These are phyloP conservation scores for Cuculus canorus DNA, from an alignment of 2,797 vertebrate species.

Conservation along the genomic window DNA sequence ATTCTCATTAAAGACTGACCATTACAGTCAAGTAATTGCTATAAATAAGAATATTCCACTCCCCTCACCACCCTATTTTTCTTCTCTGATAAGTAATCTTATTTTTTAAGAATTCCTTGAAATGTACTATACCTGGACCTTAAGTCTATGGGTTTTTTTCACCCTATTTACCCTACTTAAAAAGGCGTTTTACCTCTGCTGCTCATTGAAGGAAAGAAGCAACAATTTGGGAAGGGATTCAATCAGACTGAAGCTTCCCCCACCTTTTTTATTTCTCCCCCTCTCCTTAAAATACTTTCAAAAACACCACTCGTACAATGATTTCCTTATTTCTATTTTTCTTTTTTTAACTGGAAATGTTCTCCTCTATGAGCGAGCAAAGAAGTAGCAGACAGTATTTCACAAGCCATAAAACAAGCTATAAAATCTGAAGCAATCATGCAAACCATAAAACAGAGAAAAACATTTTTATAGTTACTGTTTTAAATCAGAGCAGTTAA, in stretches of 20 bases:
- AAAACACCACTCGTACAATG: not conserved
- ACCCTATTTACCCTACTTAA: not conserved
- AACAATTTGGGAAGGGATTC: not conserved
- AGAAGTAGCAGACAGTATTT: not conserved
- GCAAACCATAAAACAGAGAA: not conserved
- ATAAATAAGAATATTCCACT: not conserved
- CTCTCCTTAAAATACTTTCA: not conserved
- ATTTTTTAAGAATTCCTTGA: not conserved
- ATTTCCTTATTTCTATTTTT: not conserved
- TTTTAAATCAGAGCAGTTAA: not conserved
- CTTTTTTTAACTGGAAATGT: not conserved
- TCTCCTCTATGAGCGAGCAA: not conserved
- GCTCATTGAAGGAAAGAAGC: not conserved
- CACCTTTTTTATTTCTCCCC: no score
- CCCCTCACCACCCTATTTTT: fast-evolving
- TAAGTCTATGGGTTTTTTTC: not conserved
- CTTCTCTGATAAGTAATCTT: not conserved
- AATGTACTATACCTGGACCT: not conserved
- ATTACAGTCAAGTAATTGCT: not conserved
- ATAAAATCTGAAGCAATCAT: not conserved
- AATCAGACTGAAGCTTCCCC: not conserved
- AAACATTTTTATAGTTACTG: not conserved
- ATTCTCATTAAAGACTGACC: not conserved
- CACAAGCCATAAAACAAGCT: not conserved
- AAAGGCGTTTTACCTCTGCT: not conserved